Base-by-base conservation (phyloP, 2,113 vertebrate species). In the Lepus europaeus region DNA sequence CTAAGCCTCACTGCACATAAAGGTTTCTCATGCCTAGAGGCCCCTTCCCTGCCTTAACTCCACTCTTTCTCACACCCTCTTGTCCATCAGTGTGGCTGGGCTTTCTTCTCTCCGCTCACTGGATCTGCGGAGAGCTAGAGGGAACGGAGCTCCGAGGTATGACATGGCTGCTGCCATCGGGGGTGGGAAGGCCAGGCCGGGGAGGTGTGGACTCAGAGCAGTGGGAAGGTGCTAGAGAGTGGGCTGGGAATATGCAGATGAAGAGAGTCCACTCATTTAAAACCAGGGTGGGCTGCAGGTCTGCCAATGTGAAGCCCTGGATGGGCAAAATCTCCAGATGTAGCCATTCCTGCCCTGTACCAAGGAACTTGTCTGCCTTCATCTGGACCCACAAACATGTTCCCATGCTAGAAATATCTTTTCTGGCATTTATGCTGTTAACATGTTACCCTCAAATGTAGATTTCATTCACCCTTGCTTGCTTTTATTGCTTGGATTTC, bases 391-490 rank as follows among this genome's bases (percentile, higher is more conserved):
- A 36, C 23, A 68, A 17, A 80, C 51, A 45, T 64, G 19, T 49
- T 63, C 5, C n/a, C 36, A 66, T 70, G 53, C 59, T 87, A 89
- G 33, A 95, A 87, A 91, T 11, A 59, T 22, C 3, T 3, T 9
- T 23, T 81, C 87, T 70, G 72, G 77, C 27, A 91, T 74, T 83
- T 92, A 85, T 51, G 33, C 0, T 31, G 39, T 91, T 64, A 63
- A 76, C 29, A 78, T 29, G 39, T 81, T 78, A 78, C 59, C 64
- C 88, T 22, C 64, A 87, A 92, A 81, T 73, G 31, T 1, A 88
- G 68, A 82, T 63, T 92, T 90, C 49, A 77, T 78, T 90, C 39
- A 92, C 68, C 53, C 73, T 91, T 87, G 39, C 29, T 92, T 81
- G 85, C 66, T 89, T 87, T 72, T 91, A 11, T 66, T 45, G 70